Evolutionary conservation across 2,113 vertebrate species (phyloP).

Genomic region (Sinocyclocheilus maitianheensis): DNA sequence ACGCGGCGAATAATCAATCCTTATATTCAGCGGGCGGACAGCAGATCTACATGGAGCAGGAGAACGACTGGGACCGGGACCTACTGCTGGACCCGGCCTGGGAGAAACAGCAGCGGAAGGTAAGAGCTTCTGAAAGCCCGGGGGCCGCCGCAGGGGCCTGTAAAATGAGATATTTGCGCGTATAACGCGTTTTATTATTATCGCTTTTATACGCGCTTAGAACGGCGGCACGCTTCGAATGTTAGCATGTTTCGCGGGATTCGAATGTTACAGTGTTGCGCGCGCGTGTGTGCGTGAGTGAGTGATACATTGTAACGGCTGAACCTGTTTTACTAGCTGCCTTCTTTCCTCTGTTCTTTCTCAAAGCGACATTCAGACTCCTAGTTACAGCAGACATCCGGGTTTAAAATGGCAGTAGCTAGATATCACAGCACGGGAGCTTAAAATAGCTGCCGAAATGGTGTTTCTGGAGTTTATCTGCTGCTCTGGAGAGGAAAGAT

Average conservation of each 20-base stretch:
- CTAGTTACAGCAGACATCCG: slow-evolving; percentile 20
- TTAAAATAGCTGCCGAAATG: background rate
- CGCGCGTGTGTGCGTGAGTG: background rate
- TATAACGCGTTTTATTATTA: background rate
- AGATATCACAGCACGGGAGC: slow-evolving; percentile 35
- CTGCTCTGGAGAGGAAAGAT: slow-evolving; percentile 33
- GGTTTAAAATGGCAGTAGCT: slow-evolving; percentile 56
- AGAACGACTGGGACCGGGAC: slow-evolving; percentile 90
- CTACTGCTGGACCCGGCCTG: slow-evolving; percentile 90
- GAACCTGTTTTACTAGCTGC: slow-evolving; percentile 34
- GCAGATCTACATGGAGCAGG: slow-evolving; percentile 85
- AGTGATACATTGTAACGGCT: slow-evolving; percentile 35
- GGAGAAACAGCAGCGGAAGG: slow-evolving; percentile 94
- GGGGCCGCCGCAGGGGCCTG: slow-evolving; percentile 59
- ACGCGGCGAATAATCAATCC: slow-evolving; percentile 76
- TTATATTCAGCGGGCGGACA: slow-evolving; percentile 73
- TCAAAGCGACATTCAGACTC: slow-evolving; percentile 22
- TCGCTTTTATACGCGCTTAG: background rate
- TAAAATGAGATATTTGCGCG: background rate
- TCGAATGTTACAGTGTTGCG: background rate
- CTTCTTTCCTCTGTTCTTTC: background rate
- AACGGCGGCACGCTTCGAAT: background rate
- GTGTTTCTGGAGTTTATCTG: slow-evolving; percentile 13
- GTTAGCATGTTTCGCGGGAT: slow-evolving; percentile 11
- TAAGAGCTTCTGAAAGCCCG: slow-evolving; percentile 68